Conservation (phyloP, 2,113 vertebrate species). For the Aspidoscelis tigris region DNA sequence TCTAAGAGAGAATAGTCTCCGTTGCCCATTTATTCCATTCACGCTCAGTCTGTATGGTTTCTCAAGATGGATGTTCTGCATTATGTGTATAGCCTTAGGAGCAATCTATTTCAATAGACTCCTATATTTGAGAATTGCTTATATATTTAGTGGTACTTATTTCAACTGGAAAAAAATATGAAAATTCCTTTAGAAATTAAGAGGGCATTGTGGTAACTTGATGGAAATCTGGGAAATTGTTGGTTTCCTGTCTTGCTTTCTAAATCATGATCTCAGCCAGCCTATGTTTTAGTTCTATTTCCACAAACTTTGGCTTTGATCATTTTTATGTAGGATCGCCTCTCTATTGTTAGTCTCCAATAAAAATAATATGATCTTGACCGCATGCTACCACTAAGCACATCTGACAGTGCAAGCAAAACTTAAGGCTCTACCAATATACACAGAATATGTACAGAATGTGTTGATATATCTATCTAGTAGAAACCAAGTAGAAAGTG, state of each 20-base stretch:
- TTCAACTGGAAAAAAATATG: background rate
- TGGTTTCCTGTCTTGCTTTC: no score
- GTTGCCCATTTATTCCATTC: background rate
- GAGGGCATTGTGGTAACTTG: background rate
- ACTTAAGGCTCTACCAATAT: background rate
- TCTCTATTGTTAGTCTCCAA: background rate
- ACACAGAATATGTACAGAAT: rapidly evolving
- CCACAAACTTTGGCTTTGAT: background rate
- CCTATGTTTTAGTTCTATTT: background rate
- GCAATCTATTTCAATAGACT: background rate
- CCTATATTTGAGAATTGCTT: background rate
- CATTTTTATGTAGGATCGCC: background rate
- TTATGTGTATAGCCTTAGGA: background rate
- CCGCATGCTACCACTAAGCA: background rate
- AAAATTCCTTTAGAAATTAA: background rate
- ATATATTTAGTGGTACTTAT: background rate
- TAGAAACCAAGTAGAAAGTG: slow-evolving; percentile 2
- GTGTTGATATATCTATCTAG: background rate
- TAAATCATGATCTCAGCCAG: background rate
- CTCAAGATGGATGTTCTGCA: background rate
- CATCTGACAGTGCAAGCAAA: background rate
- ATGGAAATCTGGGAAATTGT: background rate
- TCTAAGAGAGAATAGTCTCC: background rate
- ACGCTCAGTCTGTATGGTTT: background rate
- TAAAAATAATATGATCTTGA: background rate